Base-by-base conservation (phyloP, 2,113 vertebrate genomes). In the Porphyrio hochstetteri region DNA sequence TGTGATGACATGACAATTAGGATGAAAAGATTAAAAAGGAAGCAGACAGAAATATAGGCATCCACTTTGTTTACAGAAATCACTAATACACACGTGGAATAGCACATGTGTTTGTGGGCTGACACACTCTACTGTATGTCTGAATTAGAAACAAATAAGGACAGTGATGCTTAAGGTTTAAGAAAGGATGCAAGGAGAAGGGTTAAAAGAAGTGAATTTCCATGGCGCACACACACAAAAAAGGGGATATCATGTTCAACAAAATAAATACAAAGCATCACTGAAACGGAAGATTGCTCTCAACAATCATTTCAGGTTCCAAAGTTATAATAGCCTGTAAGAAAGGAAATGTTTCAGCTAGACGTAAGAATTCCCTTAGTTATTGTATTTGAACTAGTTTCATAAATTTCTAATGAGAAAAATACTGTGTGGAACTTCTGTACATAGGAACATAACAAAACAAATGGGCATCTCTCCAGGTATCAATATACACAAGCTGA, bases 131-230 rank as follows among this genome's bases (percentile, higher is more conserved):
- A 35, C 24, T 36, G 2, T 44, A 72, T 33, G 36, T 25, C 90
- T 96, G 93, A 96, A 95, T 38, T 75, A 82, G 88, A 94, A 90
- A 95, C 40, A 78, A 88, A 97, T 88, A 50, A 23, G 56, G 91
- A 83, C 55, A 80, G 53, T 57, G 83, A 90, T 40, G 24, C 16
- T 79, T 14, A 88, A 93, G 92, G 40, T 5, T 92, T 68, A 75
- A 77, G 93, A 97, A 95, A 80, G 87, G 25, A 50, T 61, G 55
- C 44, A 95, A 88, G 76, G 40, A 82, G 59, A 91, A 88, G 81
- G 16, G n/a, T 75, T 92, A 76, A 75, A 69, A 93, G 28, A 69
- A 93, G 28, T 50, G 10, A 94, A 70, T 11, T 13, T 35, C 17
- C 38, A 84, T 16, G 13, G 20, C 25, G 11, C 61, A 65, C 6